Base-by-base conservation (phyloP, 2,888 invertebrate species). In the Galeruca laticollis region DNA sequence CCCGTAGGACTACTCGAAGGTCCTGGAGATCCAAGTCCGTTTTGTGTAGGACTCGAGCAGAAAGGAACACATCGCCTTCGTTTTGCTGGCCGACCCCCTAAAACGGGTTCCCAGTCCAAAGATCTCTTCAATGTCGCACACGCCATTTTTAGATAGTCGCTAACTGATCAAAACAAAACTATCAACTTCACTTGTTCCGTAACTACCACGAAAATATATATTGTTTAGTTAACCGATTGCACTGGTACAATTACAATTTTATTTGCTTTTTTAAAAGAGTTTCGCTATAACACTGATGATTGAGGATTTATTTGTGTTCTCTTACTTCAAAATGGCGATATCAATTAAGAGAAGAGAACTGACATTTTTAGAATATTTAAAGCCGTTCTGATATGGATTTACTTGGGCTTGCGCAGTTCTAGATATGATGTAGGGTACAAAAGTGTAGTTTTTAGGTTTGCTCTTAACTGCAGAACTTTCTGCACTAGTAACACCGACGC, bases 41-140 rank as follows among this genome's bases (percentile, higher is more conserved):
- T 80, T 69, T 83, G 82, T 61, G 83, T 83, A 76, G 91, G 85
- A 68, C 91, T 90, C 80, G 90, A 90, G 81, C 94, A 94, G 88
- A 96, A 93, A 70, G 96, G 96, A 82, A 93, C 92, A 87, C 96
- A 97, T 88, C 97, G 91, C 86, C 97, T 91, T 84, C 97, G 89
- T 87, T 97, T 97, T 35, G 93, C 92, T 70, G 96, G 95, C 82
- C 94, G 88, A 83, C 93, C 93, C 84, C 94, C 93, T 86, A 96
- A 91, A 76, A 92, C 89, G 76, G 96, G 94, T 88, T 98, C 98
- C 92, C 97, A 97, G 86, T 98, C 98, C 84, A 96, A 90, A 85
- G 94, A 93, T 86, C 98, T 91, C 90, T 98, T 98, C 78, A 98
- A 90, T 83, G 98, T 98, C 88, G 97, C 97, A 90, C 98, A 98